Conservation (phyloP, 2,888 invertebrate genomes). For the Heteropelma amictum region DNA sequence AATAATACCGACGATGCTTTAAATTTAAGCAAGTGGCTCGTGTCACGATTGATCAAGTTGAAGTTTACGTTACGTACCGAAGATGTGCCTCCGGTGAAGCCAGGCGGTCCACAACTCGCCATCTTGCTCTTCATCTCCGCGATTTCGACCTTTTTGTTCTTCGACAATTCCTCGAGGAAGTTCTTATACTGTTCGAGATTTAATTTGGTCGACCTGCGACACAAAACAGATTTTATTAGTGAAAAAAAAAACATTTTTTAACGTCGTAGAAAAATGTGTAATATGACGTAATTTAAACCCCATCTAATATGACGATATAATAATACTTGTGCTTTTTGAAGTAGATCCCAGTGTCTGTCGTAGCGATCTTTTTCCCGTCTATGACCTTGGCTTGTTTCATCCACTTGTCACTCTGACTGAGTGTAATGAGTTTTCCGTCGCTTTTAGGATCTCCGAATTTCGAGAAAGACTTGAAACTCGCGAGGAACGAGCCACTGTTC, state of each 20-base stretch:
- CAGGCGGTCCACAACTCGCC: slow-evolving; percentile 89
- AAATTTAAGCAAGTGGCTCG: too few relatives aligned
- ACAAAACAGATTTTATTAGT: too few relatives aligned
- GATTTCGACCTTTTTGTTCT: slow-evolving; percentile 89
- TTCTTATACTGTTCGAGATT: slow-evolving; percentile 88
- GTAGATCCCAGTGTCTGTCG: slow-evolving; percentile 93
- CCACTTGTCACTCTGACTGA: slow-evolving; percentile 96
- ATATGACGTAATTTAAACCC: too few relatives aligned
- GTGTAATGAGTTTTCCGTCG: slow-evolving; percentile 90
- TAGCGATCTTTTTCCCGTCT: slow-evolving; percentile 90
- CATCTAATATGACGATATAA: neutral
- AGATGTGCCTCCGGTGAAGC: slow-evolving; percentile 83
- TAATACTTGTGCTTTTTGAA: slow-evolving; percentile 91
- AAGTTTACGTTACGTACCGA: slow-evolving; percentile 75
- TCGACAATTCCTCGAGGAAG: slow-evolving; percentile 91
- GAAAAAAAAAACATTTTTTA: too few relatives aligned
- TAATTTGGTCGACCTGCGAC: slow-evolving; percentile 82
- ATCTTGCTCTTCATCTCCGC: slow-evolving; percentile 89
- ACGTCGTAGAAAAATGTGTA: too few relatives aligned
- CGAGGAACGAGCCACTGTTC: slow-evolving; percentile 64
- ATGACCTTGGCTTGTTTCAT: slow-evolving; percentile 94
- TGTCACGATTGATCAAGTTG: neutral
- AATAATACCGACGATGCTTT: too few relatives aligned
- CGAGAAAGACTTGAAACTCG: slow-evolving; percentile 86
- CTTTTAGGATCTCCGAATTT: slow-evolving; percentile 93